A percentile compares a stretch with the other conserved stretches of the same genome.
phyloP scores from a whole-genome alignment of 2,797 vertebrate genomes.

The Mycteria americana region DNA sequence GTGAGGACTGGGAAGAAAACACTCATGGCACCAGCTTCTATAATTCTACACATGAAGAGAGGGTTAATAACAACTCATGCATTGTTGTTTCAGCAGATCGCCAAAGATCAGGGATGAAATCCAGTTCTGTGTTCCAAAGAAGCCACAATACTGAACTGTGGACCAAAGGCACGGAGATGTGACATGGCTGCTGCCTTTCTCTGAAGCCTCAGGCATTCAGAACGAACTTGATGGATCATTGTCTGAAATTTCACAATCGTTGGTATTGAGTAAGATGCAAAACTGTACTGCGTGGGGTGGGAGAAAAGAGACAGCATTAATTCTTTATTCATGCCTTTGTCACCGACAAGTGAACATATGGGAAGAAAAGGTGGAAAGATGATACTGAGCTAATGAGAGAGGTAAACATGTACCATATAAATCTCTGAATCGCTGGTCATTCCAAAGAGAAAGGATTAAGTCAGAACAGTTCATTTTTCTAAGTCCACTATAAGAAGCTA shows the following conservation, averaged over 20 bases:
- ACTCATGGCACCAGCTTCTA: not conserved
- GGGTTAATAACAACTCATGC: not conserved
- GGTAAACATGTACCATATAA: not conserved
- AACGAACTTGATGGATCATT: not conserved
- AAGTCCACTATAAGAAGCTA: not conserved
- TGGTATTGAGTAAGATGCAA: conserved; percentile 6
- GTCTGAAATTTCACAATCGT: not conserved
- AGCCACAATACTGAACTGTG: not conserved
- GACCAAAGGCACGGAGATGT: not conserved
- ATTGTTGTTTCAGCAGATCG: not conserved
- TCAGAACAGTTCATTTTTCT: not conserved
- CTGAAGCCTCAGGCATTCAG: not conserved
- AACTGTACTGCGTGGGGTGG: not conserved
- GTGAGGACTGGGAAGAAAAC: not conserved
- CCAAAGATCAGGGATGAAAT: not conserved
- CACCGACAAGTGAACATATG: not conserved
- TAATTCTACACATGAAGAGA: not conserved
- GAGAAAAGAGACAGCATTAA: not conserved
- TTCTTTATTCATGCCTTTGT: not conserved
- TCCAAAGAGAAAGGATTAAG: not conserved
- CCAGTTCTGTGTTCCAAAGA: not conserved
- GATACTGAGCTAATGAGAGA: not conserved
- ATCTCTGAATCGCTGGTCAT: not conserved
- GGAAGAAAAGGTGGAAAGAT: not conserved
- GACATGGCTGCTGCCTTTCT: not conserved